Evolutionary conservation across 92 coral and sea anemone genomes (phyloP).

Genomic region (Heteractis magnifica): DNA sequence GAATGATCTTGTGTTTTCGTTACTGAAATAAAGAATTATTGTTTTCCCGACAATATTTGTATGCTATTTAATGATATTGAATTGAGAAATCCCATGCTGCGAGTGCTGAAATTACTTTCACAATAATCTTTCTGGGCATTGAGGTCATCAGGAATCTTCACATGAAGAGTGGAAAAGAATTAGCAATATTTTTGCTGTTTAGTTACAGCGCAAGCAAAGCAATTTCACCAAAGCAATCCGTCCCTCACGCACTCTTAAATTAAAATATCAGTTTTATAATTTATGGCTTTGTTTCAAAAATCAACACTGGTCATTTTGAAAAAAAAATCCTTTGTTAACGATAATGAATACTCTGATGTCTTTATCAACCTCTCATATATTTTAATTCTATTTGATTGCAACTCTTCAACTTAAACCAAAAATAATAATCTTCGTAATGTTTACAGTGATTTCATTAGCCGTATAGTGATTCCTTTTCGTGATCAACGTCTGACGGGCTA

Average conservation of each 20-base stretch:
- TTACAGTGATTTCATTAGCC: background rate
- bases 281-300: background rate
- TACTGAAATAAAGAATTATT: conserved; percentile 13
- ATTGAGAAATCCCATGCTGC: conserved; percentile 29
- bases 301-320: background rate
- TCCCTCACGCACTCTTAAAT: background rate
- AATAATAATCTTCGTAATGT: background rate
- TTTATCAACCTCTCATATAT: background rate
- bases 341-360: conserved; percentile 13
- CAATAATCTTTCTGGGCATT: conserved; percentile 15
- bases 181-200: background rate
- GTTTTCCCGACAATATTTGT: conserved; percentile 27
- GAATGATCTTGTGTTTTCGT: conserved; percentile 16
- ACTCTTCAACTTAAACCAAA: conserved; percentile 3
- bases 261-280: background rate
- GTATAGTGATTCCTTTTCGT: background rate
- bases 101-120: conserved; percentile 32
- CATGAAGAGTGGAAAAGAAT: background rate
- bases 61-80: conserved; percentile 30
- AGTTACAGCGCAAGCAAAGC: background rate
- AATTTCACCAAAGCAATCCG: background rate
- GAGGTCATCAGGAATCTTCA: conserved; percentile 6
- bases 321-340: conserved; percentile 8
- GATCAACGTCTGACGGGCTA: conserved; percentile 4
- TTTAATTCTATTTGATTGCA: conserved; percentile 2